These are phyloP conservation scores for Tetranychus truncatus DNA, from an alignment of 2,888 invertebrate species.

Conservation along the genomic window DNA sequence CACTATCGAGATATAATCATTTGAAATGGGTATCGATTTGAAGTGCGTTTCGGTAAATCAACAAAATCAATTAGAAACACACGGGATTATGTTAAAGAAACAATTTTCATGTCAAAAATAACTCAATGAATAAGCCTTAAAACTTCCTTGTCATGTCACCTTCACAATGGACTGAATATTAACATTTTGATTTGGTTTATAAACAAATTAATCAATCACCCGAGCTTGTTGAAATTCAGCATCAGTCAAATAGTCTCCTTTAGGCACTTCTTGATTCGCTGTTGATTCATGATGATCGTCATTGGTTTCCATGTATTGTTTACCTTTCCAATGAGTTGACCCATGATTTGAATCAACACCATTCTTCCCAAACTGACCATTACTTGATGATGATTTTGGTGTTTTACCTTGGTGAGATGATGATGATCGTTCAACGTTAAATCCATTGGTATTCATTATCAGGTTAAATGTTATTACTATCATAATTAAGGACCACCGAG, in stretches of 20 bases:
- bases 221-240: background rate
- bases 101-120: too few relatives aligned
- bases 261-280: background rate
- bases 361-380: background rate
- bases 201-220: background rate
- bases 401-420: background rate
- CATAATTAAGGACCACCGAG: background rate
- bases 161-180: too few relatives aligned
- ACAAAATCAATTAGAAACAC: background rate
- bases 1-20: background rate
- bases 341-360: background rate
- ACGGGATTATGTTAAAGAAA: background rate
- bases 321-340: background rate
- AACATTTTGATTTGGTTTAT: too few relatives aligned
- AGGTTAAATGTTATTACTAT: background rate
- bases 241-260: background rate
- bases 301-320: background rate
- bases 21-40: background rate
- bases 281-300: background rate
- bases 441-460: background rate
- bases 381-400: background rate
- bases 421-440: background rate
- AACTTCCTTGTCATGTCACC: too few relatives aligned
- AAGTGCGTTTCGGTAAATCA: background rate
- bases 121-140: too few relatives aligned